phyloP scores from a whole-genome alignment of 2,797 vertebrate genomes.

The Muscicapa comitata region DNA sequence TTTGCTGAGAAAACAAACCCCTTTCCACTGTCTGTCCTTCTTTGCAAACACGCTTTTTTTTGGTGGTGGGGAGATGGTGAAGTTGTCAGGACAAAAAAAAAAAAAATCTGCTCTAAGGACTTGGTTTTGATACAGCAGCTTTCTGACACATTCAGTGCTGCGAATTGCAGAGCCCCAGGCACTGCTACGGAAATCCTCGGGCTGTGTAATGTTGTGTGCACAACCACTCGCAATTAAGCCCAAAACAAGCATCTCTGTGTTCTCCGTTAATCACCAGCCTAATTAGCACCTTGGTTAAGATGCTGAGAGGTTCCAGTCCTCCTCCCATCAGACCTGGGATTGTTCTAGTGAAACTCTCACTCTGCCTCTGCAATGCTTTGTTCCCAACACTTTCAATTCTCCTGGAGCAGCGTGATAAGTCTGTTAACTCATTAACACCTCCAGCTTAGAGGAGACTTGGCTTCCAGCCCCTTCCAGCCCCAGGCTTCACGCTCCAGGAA shows the following conservation, averaged over 20 bases:
- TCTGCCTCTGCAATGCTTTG: background rate
- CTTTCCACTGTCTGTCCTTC: background rate
- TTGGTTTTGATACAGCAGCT: background rate
- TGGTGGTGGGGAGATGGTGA: rapidly evolving
- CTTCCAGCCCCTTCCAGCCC: background rate
- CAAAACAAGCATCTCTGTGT: background rate
- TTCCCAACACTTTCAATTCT: background rate
- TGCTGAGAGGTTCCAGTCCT: background rate
- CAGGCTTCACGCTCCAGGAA: background rate
- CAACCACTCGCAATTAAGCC: background rate
- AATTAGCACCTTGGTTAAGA: background rate
- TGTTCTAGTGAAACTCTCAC: background rate
- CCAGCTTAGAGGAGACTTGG: background rate
- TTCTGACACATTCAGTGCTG: background rate
- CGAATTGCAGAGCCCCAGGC: background rate
- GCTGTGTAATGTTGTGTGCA: background rate
- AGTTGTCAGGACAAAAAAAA: background rate
- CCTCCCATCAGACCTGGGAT: background rate
- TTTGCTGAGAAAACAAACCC: background rate
- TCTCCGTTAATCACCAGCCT: background rate
- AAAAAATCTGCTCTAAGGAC: background rate
- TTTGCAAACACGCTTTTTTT: background rate
- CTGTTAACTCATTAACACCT: background rate
- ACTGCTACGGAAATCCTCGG: background rate
- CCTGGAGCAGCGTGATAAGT: background rate